phyloP scores from a whole-genome alignment of 2,113 vertebrate species.

The Dissostichus mawsoni region DNA sequence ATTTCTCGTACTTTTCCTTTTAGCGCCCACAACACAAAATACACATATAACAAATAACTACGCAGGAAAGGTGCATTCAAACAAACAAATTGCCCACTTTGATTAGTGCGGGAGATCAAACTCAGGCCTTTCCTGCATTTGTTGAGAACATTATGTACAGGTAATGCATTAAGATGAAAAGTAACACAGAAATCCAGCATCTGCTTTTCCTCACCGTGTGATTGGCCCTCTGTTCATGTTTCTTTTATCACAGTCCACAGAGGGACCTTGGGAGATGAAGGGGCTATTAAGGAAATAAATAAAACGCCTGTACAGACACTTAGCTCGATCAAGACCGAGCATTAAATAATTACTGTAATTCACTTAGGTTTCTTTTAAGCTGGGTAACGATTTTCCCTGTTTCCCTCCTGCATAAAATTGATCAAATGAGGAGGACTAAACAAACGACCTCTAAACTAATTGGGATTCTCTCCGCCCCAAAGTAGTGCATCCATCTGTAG shows the following conservation, averaged over 20 bases:
- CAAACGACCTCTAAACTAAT: slow-evolving; percentile 80
- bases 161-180: too few relatives aligned
- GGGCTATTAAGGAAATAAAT: slow-evolving; percentile 79
- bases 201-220: slow-evolving; percentile 19
- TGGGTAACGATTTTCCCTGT: slow-evolving; percentile 74
- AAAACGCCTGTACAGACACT: slow-evolving; percentile 74
- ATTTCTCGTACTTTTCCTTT: too few relatives aligned
- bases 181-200: not conserved
- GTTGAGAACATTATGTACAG: too few relatives aligned
- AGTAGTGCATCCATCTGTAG: slow-evolving; percentile 61
- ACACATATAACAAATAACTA: too few relatives aligned
- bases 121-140: too few relatives aligned
- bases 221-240: slow-evolving; percentile 47
- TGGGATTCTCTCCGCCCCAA: slow-evolving; percentile 66
- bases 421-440: slow-evolving; percentile 76
- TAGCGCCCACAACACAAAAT: too few relatives aligned
- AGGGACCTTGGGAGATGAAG: slow-evolving; percentile 72
- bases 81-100: slow-evolving; percentile 45
- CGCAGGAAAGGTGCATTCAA: not conserved
- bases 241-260: slow-evolving; percentile 67
- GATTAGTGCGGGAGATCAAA: slow-evolving; percentile 16
- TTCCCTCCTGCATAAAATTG: slow-evolving; percentile 74
- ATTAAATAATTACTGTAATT: slow-evolving; percentile 85
- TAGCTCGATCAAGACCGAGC: slow-evolving; percentile 80
- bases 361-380: slow-evolving; percentile 80